A percentile compares a stretch with the other conserved stretches of the same genome.
These are phyloP conservation scores for Aradus depressus DNA, from an alignment of 2,888 invertebrate genomes.

Conservation along the genomic window DNA sequence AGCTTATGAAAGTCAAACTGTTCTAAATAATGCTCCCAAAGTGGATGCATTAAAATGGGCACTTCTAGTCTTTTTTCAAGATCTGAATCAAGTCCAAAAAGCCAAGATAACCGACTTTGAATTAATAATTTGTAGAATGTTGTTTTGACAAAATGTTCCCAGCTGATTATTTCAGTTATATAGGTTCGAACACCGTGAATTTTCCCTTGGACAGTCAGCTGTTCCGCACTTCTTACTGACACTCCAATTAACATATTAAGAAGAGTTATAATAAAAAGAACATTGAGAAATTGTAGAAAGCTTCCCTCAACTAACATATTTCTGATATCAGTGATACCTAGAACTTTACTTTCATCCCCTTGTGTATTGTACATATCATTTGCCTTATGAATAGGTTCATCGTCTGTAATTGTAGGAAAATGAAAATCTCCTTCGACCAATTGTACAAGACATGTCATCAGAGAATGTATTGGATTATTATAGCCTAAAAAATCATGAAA, in stretches of 20 bases:
- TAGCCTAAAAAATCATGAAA: conserved; percentile 6
- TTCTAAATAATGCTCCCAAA: too few relatives aligned
- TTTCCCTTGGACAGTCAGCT: not conserved
- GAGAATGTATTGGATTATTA: conserved; percentile 7
- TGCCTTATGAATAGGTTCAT: not conserved
- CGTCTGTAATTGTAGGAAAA: not conserved
- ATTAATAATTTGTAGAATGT: too few relatives aligned
- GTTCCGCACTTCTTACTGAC: not conserved
- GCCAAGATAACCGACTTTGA: too few relatives aligned
- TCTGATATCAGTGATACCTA: not conserved
- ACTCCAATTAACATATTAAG: conserved; percentile 4
- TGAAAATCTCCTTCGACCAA: not conserved
- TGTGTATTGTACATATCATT: not conserved
- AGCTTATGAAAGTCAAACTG: too few relatives aligned
- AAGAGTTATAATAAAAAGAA: not conserved
- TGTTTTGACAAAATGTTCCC: not conserved
- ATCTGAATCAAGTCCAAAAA: too few relatives aligned
- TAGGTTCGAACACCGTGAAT: not conserved
- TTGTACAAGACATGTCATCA: not conserved
- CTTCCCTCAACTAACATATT: conserved; percentile 1
- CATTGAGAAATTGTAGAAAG: not conserved
- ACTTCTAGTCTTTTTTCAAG: too few relatives aligned
- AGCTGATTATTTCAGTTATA: not conserved
- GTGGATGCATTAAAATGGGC: too few relatives aligned
- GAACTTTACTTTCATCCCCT: not conserved